Evolutionary conservation across 2,888 invertebrate species (phyloP).

Genomic region (Lucinisca nassula): DNA sequence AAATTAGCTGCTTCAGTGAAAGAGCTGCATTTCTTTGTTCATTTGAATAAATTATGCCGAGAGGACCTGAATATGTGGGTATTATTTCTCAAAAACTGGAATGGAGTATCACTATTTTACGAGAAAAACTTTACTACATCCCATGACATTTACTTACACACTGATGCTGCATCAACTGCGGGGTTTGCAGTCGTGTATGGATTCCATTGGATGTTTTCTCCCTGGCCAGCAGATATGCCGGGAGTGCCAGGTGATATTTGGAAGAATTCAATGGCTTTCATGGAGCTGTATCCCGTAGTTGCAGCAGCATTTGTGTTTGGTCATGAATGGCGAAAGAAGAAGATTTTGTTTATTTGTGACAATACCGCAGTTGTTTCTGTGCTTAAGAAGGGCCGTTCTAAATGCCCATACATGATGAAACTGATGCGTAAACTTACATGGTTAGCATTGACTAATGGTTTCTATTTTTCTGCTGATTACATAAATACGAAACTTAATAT

Average conservation of each 20-base stretch:
- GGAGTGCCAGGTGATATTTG: neutral
- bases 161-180: slow-evolving; percentile 36
- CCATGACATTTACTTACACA: slow-evolving; percentile 18
- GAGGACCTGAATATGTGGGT: slow-evolving; percentile 40
- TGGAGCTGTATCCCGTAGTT: slow-evolving; percentile 47
- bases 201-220: slow-evolving; percentile 31
- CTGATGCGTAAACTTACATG: slow-evolving; percentile 20
- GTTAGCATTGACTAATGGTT: neutral
- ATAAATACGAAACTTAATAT: neutral
- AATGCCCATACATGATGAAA: slow-evolving; percentile 15
- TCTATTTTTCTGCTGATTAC: neutral
- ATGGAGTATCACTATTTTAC: slow-evolving; percentile 33
- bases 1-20: too few relatives aligned
- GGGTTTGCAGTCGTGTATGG: slow-evolving; percentile 36
- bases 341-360: slow-evolving; percentile 42
- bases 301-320: slow-evolving; percentile 37
- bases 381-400: slow-evolving; percentile 40
- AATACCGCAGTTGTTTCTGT: slow-evolving; percentile 48
- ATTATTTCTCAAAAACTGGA: slow-evolving; percentile 26
- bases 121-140: neutral
- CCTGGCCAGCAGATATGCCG: slow-evolving; percentile 32
- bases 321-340: neutral
- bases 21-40: too few relatives aligned
- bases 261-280: slow-evolving; percentile 56
- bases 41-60: too few relatives aligned